Evolutionary conservation across 2,888 invertebrate species (phyloP).

Genomic region (Autographa pulchrina): DNA sequence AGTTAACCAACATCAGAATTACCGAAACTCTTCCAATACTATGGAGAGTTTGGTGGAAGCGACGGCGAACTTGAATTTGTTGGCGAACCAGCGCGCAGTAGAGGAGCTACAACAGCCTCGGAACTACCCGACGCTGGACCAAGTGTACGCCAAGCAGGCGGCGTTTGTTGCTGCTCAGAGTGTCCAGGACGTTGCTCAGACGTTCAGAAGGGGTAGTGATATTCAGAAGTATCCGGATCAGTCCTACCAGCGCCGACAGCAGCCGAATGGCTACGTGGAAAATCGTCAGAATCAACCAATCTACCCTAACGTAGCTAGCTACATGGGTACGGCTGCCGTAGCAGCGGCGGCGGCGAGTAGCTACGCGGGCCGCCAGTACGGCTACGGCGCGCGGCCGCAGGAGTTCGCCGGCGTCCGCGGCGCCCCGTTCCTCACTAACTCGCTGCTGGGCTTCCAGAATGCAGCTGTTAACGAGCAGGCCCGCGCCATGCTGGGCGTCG

Average conservation of each 20-base stretch:
- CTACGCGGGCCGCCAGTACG: conserved; percentile 72
- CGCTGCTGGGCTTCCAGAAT: conserved; percentile 86
- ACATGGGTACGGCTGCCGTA: conserved; percentile 25
- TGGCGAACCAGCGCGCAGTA: conserved; percentile 70
- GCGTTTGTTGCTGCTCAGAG: conserved; percentile 65
- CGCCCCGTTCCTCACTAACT: conserved; percentile 82
- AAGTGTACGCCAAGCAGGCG: conserved; percentile 62
- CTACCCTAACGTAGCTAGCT: conserved; percentile 46
- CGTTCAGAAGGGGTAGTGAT: conserved; percentile 72
- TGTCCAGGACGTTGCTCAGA: conserved; percentile 69
- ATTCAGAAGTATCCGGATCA: conserved; percentile 78
- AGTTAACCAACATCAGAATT: conserved; percentile 70
- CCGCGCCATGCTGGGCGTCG: conserved; percentile 87
- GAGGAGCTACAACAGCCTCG: conserved; percentile 68
- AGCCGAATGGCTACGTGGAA: conserved; percentile 80
- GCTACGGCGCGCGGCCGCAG: conserved; percentile 70
- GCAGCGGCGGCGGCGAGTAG: conserved; percentile 50
- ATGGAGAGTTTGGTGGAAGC: conserved; percentile 81
- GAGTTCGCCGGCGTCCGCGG: conserved; percentile 73
- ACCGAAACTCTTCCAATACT: conserved; percentile 68
- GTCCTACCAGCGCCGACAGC: conserved; percentile 70
- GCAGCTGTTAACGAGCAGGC: conserved; percentile 88
- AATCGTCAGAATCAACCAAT: conserved; percentile 64
- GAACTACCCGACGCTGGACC: conserved; percentile 73
- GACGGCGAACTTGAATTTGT: conserved; percentile 76